Evolutionary conservation across 2,113 vertebrate species (phyloP).

Genomic region (Cisticola juncidis): DNA sequence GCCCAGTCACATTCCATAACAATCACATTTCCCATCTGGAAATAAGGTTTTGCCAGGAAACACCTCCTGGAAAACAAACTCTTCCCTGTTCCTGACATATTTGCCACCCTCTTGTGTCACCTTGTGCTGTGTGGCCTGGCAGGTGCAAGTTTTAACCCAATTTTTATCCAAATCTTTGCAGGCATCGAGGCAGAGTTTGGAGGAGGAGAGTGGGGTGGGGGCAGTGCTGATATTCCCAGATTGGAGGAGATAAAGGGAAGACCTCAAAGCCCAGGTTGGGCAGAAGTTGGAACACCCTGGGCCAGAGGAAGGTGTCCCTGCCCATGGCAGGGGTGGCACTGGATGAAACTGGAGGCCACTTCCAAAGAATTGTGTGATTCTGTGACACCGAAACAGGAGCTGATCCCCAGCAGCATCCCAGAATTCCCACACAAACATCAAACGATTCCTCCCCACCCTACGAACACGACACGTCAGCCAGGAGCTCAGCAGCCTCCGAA

Average conservation of each 20-base stretch:
- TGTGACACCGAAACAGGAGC: background rate
- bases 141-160: background rate
- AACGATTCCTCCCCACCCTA: rapidly evolving
- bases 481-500: background rate
- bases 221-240: background rate
- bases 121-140: background rate
- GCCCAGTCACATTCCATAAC: background rate
- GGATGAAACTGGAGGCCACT: background rate
- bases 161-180: background rate
- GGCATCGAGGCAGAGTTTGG: background rate
- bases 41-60: background rate
- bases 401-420: background rate
- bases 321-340: background rate
- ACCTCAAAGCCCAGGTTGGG: background rate
- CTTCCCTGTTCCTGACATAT: background rate
- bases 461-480: background rate
- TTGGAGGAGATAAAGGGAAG: background rate
- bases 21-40: rapidly evolving
- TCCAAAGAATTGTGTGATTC: rapidly evolving
- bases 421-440: background rate
- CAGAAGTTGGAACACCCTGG: background rate
- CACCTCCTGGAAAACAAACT: background rate
- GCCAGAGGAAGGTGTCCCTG: background rate
- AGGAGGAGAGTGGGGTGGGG: background rate
- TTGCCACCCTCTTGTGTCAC: background rate